phyloP scores from a whole-genome alignment of 2,797 vertebrate species.

The Coluber constrictor region DNA sequence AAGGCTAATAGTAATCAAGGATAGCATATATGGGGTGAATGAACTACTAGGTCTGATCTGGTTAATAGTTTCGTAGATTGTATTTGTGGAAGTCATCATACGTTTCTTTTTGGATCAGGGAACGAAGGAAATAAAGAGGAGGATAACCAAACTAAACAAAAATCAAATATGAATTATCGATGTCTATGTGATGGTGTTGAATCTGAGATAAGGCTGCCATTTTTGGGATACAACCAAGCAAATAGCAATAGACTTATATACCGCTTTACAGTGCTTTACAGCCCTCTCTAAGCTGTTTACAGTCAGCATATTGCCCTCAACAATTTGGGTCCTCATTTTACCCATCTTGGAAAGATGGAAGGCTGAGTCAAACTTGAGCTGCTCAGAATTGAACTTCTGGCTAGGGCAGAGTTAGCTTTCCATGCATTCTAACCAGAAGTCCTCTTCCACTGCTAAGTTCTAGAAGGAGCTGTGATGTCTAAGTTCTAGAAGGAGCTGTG shows the following conservation, averaged over 20 bases:
- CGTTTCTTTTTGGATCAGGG: background rate
- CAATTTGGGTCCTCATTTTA: too few relatives aligned
- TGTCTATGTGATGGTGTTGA: background rate
- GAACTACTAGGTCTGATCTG: background rate
- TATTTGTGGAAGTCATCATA: background rate
- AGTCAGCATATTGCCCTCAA: too few relatives aligned
- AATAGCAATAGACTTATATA: background rate
- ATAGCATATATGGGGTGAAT: background rate
- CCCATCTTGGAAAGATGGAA: too few relatives aligned
- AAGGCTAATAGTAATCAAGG: background rate
- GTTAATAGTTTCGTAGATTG: background rate
- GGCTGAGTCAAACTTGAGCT: too few relatives aligned
- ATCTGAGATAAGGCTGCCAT: background rate
- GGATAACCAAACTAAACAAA: background rate
- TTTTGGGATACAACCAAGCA: background rate
- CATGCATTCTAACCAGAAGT: too few relatives aligned
- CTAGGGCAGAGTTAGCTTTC: too few relatives aligned
- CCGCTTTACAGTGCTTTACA: too few relatives aligned
- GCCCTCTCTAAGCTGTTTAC: too few relatives aligned
- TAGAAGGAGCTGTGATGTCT: background rate
- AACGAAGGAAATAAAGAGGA: background rate
- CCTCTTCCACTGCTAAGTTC: background rate
- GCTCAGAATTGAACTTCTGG: too few relatives aligned
- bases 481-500: too few relatives aligned
- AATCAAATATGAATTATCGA: background rate